Base-by-base conservation (phyloP, 1,140 invertebrate species). In the Helicorthomorpha holstii region DNA sequence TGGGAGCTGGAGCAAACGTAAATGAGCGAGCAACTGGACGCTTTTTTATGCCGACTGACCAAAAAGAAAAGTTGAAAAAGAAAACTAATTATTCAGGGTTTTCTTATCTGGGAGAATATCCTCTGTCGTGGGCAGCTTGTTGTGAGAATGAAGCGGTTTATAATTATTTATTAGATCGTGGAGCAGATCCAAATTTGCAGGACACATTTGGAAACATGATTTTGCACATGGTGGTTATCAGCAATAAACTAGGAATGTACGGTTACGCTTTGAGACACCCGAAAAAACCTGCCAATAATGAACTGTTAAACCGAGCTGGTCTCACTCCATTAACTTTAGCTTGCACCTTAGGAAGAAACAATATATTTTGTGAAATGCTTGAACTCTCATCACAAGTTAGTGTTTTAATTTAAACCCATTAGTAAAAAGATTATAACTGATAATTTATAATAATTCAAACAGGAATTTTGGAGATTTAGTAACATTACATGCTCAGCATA, bases 401-500 rank as follows among this genome's bases (percentile, higher is more conserved):
- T 61, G 51, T 19, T 14, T n/a, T 34, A 34, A 51, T 50, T n/a
- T 12, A 46, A 22, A 22, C 7, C 21, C 21, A 7, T 7, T 7
- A 7, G 44, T 22, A 4, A 16, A 52, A 48, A 44, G 3, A 47
- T 52, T 48, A 27, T 3, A 24, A 19, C 24, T 4, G 22, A n/a
- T n/a, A 48, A 21, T 46, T 48, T 19, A 58, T 51, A 3, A 10
- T 24, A 34, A 42, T 23, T 51, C 48, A 51, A 2, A 34, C 29
- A 69, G 65, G 94, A 97, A 70, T 95, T 98, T 67, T 98, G 95
- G 95, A 73, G 93, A 41, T 98, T 97, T 69, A 95, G 90, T 60
- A 97, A 98, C 64, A 96, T 98, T 59, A 96, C 90, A n/a, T 98
- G 94, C 69, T 96, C 91, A 14, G 90, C 86, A 0, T 98, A 98